Evolutionary conservation across 2,113 vertebrate genomes (phyloP), one percentile per base, ranked within the genome.

Genomic region (Saiga tatarica): DNA sequence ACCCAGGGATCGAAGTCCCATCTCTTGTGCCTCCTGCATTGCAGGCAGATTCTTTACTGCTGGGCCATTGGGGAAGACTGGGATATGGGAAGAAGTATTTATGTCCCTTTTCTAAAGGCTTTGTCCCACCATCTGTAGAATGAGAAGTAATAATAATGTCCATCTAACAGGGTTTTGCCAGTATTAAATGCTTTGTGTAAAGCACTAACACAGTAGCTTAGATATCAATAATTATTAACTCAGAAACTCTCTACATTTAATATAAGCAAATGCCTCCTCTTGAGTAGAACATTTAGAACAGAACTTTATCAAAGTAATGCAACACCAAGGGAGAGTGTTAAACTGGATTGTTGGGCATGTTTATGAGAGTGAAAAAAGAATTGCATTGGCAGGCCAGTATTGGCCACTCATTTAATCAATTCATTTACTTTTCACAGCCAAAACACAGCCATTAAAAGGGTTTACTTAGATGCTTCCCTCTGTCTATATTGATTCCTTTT

Each of bases 401-500:
- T 98, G 98, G 98, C 98, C 98, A 98, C 99, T 99, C 98, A 96
- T 98, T 98, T 98, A 99, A 99, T 99, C 99, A 99, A 99, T 99
- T 99, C 98, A 99, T 99, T 99, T 99, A 98, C 99, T 98, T 98
- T 99, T 99, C 98, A 99, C 99, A 99, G 98, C 99, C 99, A 98
- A 99, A 99, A 98, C 98, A 98, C 93, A 98, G 98, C 99, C 99
- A 99, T 99, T 99, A 99, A 99, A 99, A 99, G 99, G 98, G 98
- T 99, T 99, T 99, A 99, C 99, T 99, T 99, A 99, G 99, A 99
- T 98, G 98, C 98, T 98, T 98, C 98, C 98, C 97, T 99, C 98
- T 98, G 99, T 98, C 98, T 98, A 74, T 99, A 99, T 99, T 98
- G 99, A 99, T 99, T 99, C 98, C 95, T 98, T 98, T 99, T 99